Evolutionary conservation across 2,888 invertebrate genomes (phyloP).

Genomic region (Dorcus hopei): DNA sequence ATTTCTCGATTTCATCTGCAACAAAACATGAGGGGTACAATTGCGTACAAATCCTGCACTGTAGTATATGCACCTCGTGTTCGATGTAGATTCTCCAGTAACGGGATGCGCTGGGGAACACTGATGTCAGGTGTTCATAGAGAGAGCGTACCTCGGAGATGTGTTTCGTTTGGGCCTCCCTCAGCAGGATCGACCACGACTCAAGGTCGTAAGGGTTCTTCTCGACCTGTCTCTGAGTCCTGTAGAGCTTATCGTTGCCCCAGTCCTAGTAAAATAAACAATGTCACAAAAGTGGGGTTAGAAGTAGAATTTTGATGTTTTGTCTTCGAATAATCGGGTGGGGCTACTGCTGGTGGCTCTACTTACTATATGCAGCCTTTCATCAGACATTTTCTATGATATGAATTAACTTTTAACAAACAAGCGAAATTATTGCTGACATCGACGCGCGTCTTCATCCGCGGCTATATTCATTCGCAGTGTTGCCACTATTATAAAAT

Average conservation of each 20-base stretch:
- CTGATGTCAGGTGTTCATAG: constrained; percentile 90
- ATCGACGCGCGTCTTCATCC: too few relatives aligned
- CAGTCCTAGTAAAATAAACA: constrained; percentile 63
- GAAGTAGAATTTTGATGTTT: not conserved
- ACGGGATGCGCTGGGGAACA: constrained; percentile 94
- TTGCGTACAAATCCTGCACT: not conserved
- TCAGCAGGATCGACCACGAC: constrained; percentile 93
- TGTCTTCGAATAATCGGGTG: not conserved
- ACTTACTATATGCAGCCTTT: constrained; percentile 22
- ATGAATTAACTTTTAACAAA: too few relatives aligned
- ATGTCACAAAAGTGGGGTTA: not conserved
- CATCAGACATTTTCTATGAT: constrained; percentile 14
- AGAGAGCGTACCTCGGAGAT: constrained; percentile 87
- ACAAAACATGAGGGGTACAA: constrained; percentile 35
- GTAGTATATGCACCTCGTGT: constrained; percentile 70
- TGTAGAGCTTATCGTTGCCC: constrained; percentile 80
- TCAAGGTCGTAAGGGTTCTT: constrained; percentile 92
- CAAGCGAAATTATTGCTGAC: too few relatives aligned
- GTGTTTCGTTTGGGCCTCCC: constrained; percentile 86
- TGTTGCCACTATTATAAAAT: too few relatives aligned
- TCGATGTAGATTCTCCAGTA: constrained; percentile 99
- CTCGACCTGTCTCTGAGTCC: constrained; percentile 83
- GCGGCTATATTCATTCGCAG: too few relatives aligned
- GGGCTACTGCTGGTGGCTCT: not conserved
- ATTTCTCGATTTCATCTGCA: constrained; percentile 94